These are phyloP conservation scores for Nomada fucata DNA, from an alignment of 2,888 invertebrate species.

Conservation along the genomic window DNA sequence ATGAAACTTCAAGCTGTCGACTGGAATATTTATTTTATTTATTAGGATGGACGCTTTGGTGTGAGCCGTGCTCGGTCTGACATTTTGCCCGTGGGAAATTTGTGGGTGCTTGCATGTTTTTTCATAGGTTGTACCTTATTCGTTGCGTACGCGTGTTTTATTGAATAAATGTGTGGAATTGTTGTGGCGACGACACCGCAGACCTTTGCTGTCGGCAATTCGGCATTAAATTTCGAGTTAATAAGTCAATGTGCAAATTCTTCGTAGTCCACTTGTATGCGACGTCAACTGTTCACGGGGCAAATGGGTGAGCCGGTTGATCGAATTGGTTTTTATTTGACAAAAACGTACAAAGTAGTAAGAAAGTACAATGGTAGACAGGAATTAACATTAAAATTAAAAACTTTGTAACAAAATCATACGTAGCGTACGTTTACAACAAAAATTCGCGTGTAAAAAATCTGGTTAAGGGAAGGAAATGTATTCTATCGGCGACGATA, in stretches of 20 bases:
- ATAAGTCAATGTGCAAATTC: not conserved
- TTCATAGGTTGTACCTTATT: too few species aligned
- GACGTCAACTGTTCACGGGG: too few species aligned
- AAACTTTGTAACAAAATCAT: slow-evolving; percentile 27
- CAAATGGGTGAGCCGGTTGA: not conserved
- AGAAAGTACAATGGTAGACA: slow-evolving; percentile 73
- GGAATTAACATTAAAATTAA: slow-evolving; percentile 57
- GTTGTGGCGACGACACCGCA: too few species aligned
- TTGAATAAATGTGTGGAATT: too few species aligned
- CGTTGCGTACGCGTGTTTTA: not conserved
- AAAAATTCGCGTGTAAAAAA: not conserved
- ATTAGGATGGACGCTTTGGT: not conserved
- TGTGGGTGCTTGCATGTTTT: too few species aligned
- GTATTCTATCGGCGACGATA: slow-evolving; percentile 29
- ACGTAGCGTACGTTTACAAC: not conserved
- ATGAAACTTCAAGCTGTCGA: not conserved
- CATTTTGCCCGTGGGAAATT: too few species aligned
- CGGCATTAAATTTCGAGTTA: not conserved
- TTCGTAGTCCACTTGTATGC: too few species aligned
- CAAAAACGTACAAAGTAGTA: slow-evolving; percentile 70
- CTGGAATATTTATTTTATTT: not conserved
- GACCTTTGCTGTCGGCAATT: too few species aligned
- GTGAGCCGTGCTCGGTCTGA: not conserved
- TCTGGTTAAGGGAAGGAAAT: not conserved
- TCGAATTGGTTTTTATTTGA: slow-evolving; percentile 47